Percentiles rank a stretch among this genome's conserved stretches.
These are phyloP conservation scores for Trachymyrmex septentrionalis DNA, from an alignment of 1,140 invertebrate species.

Conservation along the genomic window DNA sequence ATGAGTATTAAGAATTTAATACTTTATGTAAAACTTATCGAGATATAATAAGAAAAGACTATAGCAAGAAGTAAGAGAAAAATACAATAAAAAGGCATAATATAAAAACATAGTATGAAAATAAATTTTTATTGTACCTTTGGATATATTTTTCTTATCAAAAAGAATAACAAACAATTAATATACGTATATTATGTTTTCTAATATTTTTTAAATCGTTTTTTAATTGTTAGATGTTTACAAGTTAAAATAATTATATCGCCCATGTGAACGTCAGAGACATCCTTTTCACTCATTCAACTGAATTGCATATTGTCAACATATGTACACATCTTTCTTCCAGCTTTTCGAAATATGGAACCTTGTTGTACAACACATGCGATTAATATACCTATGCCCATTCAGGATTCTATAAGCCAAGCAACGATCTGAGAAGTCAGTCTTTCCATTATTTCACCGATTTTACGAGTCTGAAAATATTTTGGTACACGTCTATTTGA, in stretches of 20 bases:
- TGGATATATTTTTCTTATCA: not conserved
- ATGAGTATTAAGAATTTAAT: not conserved
- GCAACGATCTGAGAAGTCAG: not conserved
- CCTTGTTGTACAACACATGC: not conserved
- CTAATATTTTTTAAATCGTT: not conserved
- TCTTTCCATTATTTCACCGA: not conserved
- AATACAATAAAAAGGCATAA: not conserved
- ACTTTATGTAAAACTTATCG: not conserved
- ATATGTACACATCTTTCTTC: not conserved
- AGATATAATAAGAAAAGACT: not conserved
- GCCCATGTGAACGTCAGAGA: not conserved
- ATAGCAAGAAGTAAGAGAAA: not conserved
- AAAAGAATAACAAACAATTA: not conserved
- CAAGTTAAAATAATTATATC: not conserved
- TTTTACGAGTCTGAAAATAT: constrained; percentile 25
- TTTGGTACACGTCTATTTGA: not conserved
- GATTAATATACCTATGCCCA: not conserved
- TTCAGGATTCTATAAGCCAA: not conserved
- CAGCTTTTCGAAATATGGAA: not conserved
- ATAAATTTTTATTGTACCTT: not conserved
- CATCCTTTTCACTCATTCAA: not conserved
- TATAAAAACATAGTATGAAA: too few species aligned
- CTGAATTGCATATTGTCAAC: constrained; percentile 9
- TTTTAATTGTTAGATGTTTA: constrained; percentile 7
- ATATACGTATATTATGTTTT: not conserved